phyloP scores from a whole-genome alignment of 2,113 vertebrate species.

The Callipepla californica region DNA sequence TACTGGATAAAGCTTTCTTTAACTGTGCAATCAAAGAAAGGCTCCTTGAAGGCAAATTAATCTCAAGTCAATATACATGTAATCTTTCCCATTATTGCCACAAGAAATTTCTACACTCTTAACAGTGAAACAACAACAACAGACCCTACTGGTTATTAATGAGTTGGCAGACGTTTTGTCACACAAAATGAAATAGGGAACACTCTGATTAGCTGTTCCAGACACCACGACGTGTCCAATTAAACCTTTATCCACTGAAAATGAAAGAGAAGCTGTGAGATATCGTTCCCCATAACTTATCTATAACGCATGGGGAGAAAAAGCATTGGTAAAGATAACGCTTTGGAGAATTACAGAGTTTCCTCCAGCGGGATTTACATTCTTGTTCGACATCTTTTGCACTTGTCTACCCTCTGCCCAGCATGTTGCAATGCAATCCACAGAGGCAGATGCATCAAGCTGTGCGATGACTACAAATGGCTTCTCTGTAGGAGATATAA shows the following conservation, averaged over 20 bases:
- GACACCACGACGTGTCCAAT: not conserved
- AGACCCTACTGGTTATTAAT: not conserved
- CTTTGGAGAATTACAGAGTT: not conserved
- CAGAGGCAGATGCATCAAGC: not conserved
- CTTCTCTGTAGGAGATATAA: not conserved
- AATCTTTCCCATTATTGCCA: not conserved
- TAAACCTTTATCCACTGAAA: conserved; percentile 8
- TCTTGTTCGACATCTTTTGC: not conserved
- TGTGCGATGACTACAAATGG: not conserved
- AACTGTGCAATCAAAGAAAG: not conserved
- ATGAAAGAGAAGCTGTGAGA: not conserved
- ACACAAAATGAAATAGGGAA: not conserved
- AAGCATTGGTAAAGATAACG: not conserved
- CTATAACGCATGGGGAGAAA: not conserved
- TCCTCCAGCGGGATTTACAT: not conserved
- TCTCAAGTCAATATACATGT: not conserved
- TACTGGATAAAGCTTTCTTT: not conserved
- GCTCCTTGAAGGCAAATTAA: not conserved
- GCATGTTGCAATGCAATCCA: not conserved
- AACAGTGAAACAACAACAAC: not conserved
- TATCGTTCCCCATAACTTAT: not conserved
- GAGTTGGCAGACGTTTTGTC: not conserved
- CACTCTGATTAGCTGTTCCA: not conserved
- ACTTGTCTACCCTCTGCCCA: not conserved
- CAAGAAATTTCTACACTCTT: not conserved